phyloP scores from a whole-genome alignment of 2,888 invertebrate species.

The Zootermopsis nevadensis region DNA sequence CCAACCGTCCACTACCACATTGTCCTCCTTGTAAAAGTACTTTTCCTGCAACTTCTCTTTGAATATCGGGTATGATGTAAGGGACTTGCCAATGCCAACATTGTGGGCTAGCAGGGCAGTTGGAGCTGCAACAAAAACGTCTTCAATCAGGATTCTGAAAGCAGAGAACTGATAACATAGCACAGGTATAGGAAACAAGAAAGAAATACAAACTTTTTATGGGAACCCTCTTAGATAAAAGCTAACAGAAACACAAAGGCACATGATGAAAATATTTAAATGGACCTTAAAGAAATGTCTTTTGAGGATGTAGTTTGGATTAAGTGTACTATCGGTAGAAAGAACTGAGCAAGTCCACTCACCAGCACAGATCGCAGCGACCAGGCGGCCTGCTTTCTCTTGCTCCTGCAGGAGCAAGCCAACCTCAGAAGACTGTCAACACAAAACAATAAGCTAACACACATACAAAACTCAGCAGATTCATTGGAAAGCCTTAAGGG shows the following conservation, averaged over 20 bases:
- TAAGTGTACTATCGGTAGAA: no score
- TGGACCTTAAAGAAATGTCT: no score
- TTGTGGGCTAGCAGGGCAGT: constrained; percentile 87
- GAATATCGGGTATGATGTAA: constrained; percentile 93
- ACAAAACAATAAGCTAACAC: not conserved
- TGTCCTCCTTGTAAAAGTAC: constrained; percentile 74
- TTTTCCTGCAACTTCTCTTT: constrained; percentile 75
- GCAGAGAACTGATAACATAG: no score
- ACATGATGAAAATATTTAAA: no score
- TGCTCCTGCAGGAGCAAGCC: constrained; percentile 84
- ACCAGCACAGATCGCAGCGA: constrained; percentile 98
- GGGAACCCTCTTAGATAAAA: no score
- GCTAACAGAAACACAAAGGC: no score
- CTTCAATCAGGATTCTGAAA: no score
- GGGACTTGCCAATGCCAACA: constrained; percentile 79
- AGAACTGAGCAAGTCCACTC: not conserved
- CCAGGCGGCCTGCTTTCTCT: constrained; percentile 76
- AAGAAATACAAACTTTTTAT: no score
- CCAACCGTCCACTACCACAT: constrained; percentile 74
- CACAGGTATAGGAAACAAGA: no score
- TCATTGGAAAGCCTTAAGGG: no score
- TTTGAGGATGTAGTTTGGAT: no score
- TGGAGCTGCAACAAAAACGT: constrained; percentile 78
- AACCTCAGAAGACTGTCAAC: constrained; percentile 5
- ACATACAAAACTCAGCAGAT: no score